Base-by-base conservation (phyloP, 1,140 invertebrate genomes). In the Anastatus disparis region DNA sequence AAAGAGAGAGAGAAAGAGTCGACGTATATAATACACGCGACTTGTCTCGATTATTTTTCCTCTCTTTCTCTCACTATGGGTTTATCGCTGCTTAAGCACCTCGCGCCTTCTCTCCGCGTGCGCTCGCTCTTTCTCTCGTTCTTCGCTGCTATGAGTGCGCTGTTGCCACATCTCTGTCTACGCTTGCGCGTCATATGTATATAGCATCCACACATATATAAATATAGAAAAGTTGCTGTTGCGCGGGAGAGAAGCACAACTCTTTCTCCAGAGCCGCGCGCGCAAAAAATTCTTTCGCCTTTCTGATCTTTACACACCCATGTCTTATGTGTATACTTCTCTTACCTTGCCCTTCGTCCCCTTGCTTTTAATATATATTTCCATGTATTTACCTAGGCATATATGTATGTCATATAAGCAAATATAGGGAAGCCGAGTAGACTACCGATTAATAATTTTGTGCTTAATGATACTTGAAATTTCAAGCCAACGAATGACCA, bases 11-110 rank as follows among this genome's bases (percentile, higher is more conserved):
- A 46, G 10, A 35, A 15, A 46, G 12, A 53, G 20, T 22, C 70
- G 77, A 77, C 75, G 77, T 79, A 82, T 83, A 84, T 80, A 77
- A 84, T 80, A 75, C 83, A 76, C 76, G 75, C 74, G 77, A 77
- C 74, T 67, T 73, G 78, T 77, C 80, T 77, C 78, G 75, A 79
- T 66, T 76, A 65, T 74, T 69, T n/a, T 76, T 58, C 70, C 40
- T 69, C 67, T 76, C 72, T 68, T 56, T 7, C 56, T 67, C 66
- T 55, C 66, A 72, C 42, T 20, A 12, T 61, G 52, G 27, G 59
- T 64, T 70, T 70, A 70, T 70, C 59, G 68, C 50, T 64, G 50
- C 68, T 70, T 70, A 70, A 70, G 40, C 68, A 70, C 68, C 61
- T 70, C 58, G 50, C 67, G 67, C 66, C 66, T 68, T 15, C n/a